Evolutionary conservation across 1,140 invertebrate species (phyloP), one percentile per base, ranked within the genome.

Genomic region (Halyomorpha halys): DNA sequence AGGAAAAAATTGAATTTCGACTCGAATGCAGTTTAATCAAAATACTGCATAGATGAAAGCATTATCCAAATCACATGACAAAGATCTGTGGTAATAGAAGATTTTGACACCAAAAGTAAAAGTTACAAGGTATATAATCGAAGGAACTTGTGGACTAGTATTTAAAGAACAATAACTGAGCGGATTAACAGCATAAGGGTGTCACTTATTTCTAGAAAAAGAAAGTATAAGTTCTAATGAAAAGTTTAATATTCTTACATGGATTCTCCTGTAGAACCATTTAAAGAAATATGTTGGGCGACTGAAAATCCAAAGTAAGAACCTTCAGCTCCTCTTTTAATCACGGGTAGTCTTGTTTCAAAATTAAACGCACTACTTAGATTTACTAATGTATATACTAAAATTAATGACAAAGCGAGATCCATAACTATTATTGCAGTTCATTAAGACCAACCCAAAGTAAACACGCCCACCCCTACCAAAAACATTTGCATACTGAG

Each of bases 261-360:
- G 34, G 78, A 64, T 70, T 73, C 68, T n/a, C 61, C 72, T 53
- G 70, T 71, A 49, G 71, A 71, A 45, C 78, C 76, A 30, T 76
- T 73, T 0, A 79, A 68, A 67, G 82, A 81, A 68, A 84, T 78
- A 74, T 94, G 91, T 75, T 91, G 83, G 54, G 91, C 90, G 16
- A 94, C 85, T 44, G 90, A 91, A 79, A 86, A 94, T 76, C 91
- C 91, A 76, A 94, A 94, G 77, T 91, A 92, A 51, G 88, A 87
- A 44, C 81, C 83, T 25, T 69, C 67, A 47, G 73, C 68, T 68
- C 89, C 90, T 62, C 78, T 74, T 77, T 92, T 92, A 70, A 91
- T 82, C 71, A 93, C 78, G 72, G 91, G 89, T 76, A 93, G 83
- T 73, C 86, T 81, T 59, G 86, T 79, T 74, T 94, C 91, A 70